Evolutionary conservation across 2,888 invertebrate genomes (phyloP).

Genomic region (Lissocephala sabroskyi): DNA sequence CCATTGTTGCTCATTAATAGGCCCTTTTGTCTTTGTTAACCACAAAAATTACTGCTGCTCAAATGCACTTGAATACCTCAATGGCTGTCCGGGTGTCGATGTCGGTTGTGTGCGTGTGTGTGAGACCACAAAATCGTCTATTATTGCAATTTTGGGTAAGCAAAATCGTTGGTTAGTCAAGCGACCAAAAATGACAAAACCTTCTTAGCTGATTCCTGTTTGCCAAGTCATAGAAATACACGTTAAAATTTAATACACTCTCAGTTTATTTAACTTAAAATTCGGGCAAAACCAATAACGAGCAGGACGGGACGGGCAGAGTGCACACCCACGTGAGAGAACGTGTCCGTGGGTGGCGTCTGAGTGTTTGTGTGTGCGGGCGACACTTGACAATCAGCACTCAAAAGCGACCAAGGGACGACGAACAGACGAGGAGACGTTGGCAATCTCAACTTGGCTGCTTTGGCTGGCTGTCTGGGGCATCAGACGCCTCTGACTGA

Average conservation of each 20-base stretch:
- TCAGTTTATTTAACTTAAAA: conserved; percentile 39
- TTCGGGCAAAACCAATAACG: conserved; percentile 18
- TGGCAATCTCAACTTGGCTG: background rate
- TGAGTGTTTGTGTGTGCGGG: background rate
- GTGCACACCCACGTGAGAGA: conserved; percentile 30
- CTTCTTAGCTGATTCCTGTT: background rate
- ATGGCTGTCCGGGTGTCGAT: conserved; percentile 21
- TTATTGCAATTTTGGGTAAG: conserved; percentile 43
- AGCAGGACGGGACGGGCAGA: no score
- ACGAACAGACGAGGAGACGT: background rate
- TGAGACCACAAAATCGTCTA: conserved; percentile 55
- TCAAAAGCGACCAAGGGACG: conserved; percentile 36
- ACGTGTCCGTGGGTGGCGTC: conserved; percentile 43
- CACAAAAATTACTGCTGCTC: conserved; percentile 65
- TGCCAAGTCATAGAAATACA: background rate
- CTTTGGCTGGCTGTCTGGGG: background rate
- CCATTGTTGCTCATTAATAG: conserved; percentile 41
- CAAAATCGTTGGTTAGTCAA: no score
- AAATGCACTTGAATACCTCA: conserved; percentile 56
- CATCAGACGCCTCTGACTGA: background rate
- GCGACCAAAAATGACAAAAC: no score
- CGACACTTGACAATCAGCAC: conserved; percentile 61
- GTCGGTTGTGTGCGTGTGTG: conserved; percentile 18
- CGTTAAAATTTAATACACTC: conserved; percentile 48
- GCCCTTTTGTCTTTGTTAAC: conserved; percentile 63